Evolutionary conservation across 2,888 invertebrate genomes (phyloP), one percentile per base, ranked within the genome.

Genomic region (Erannis defoliaria): DNA sequence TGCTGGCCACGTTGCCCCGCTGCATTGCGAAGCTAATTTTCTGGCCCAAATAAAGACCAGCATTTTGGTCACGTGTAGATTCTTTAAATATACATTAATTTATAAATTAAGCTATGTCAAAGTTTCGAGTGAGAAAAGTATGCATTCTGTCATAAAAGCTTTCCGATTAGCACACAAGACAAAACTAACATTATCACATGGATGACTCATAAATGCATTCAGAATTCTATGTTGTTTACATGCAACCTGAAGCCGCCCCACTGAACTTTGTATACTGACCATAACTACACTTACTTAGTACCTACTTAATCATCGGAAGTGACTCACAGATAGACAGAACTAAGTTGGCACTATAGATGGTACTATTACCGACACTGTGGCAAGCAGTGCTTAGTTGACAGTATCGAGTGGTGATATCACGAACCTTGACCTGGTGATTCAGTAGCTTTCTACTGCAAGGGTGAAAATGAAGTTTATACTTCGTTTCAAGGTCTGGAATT

Each of bases 351-450:
- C n/a, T 49, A 33, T 31, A 6, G 26, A 1, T 26, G 12, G 8
- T 6, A 33, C 10, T 18, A 18, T 18, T 31, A 12, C 0, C 31
- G 9, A 46, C 12, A 29, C 46, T 31, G 31, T 46, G 31, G 29
- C 23, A 10, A 10, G 5, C 23, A 43, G 23, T 43, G 37, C 43
- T 60, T 40, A 56, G 21, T 55, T 35, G 55, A 65, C 45, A 46
- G 55, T 58, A 10, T 55, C 51, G 55, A 51, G 37, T 54, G 38
- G 43, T 65, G 65, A 62, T 43, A 55, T 62, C 62, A 66, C 18
- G 18, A 45, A 9, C 66, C 66, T 66, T 66, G 66, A 66, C 59
- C 59, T 12, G 21, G 31, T 55, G 29, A 48, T 23, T 55, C 37
- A 19, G 35, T 18, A 6, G 35, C 35, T 37, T 43, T 38, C 37